Base-by-base conservation (phyloP, 1,140 invertebrate species). In the Brachionus angularis region DNA sequence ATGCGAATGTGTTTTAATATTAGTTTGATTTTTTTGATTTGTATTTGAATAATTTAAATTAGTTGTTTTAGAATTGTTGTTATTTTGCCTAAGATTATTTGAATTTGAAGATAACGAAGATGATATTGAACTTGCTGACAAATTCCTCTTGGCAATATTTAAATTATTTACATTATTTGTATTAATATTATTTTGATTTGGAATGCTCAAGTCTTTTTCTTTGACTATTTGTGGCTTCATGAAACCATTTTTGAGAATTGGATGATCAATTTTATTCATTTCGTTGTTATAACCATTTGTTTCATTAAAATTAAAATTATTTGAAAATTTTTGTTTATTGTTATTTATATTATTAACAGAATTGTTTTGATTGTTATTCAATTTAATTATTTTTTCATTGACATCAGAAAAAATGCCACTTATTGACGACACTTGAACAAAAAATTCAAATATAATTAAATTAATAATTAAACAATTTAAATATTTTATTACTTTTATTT, bases 151-250 rank as follows among this genome's bases (percentile, higher is more conserved):
- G 16, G 39, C 10, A 42, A 42, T 10, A 42, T 10, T 16, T 42
- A 16, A 42, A n/a, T n/a, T n/a, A n/a, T n/a, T n/a, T n/a, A 10
- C 39, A 42, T 42, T 16, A 10, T 42, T 42, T 10, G 10, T 16
- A 16, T 10, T 16, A 42, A 42, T 42, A 16, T 16, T 42, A 10
- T 42, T 42, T 16, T 10, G 10, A 42, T 10, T 10, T 16, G 10
- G 10, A 16, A 16, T 16, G 39, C 16, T 16, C 39, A 16, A 42
- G 39, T 42, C 39, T 10, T 10, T 16, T 16, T 10, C 10, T 64
- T 16, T 18, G 29, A 67, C 62, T 3, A 67, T 33, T 49, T 67
- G 62, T 18, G 62, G 62, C 16, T 46, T 29, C 62, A 67, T 67
- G 31, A 67, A 67, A 29, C 23, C 62, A 36, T 67, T 67, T 21